These are phyloP conservation scores for Hesperia comma DNA, from an alignment of 2,888 invertebrate species.

Conservation along the genomic window DNA sequence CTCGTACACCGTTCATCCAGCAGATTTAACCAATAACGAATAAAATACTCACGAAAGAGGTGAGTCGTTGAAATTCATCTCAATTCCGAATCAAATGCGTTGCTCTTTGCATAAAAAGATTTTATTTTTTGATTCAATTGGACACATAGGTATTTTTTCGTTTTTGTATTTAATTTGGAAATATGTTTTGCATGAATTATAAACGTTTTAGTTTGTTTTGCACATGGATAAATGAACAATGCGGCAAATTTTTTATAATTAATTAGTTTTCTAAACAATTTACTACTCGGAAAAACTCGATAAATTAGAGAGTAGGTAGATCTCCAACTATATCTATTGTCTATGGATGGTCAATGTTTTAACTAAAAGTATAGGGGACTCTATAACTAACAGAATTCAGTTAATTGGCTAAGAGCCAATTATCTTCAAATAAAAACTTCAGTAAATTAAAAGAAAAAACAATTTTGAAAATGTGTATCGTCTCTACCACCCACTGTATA, in stretches of 20 bases:
- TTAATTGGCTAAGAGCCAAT: no score
- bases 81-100: constrained; percentile 9
- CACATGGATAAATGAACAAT: background rate
- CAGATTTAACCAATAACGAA: constrained; percentile 6
- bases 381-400: no score
- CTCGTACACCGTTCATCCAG: no score
- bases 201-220: no score
- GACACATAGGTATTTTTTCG: background rate
- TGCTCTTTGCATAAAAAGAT: background rate
- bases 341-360: no score
- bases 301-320: no score
- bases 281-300: background rate
- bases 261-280: background rate
- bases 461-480: no score
- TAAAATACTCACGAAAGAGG: constrained; percentile 16
- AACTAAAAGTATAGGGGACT: no score
- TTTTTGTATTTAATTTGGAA: background rate
- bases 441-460: no score
- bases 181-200: background rate
- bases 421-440: no score
- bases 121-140: background rate
- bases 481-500: no score
- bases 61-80: constrained; percentile 16
- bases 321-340: no score
- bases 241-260: background rate